These are phyloP conservation scores for Prunella fulvescens DNA, from an alignment of 2,113 vertebrate genomes.

Conservation along the genomic window DNA sequence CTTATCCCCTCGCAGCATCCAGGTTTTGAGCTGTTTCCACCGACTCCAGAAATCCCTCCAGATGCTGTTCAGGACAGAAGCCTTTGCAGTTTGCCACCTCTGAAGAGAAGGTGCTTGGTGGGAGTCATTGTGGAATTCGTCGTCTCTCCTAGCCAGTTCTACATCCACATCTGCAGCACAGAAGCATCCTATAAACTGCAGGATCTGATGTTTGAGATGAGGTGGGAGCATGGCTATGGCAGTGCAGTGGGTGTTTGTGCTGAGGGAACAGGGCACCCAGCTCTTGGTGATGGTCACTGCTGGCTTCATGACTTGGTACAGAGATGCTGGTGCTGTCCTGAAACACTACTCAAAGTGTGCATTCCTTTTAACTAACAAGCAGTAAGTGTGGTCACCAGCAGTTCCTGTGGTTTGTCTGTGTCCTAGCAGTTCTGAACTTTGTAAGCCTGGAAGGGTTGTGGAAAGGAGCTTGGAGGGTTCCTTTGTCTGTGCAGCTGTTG, in stretches of 20 bases:
- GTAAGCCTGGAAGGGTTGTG: background rate
- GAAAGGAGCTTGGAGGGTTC: background rate
- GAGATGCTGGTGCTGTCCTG: background rate
- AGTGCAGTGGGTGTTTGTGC: background rate
- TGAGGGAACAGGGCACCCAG: background rate
- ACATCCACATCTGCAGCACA: conserved; percentile 75
- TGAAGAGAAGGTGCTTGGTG: conserved; percentile 68
- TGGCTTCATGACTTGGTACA: background rate
- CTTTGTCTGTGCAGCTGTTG: background rate
- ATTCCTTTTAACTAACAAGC: background rate
- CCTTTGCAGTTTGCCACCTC: conserved; percentile 72
- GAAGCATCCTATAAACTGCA: conserved; percentile 76
- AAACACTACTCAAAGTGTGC: background rate
- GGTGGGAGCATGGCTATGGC: conserved; percentile 63
- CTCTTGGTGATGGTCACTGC: background rate
- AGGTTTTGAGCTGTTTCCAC: conserved; percentile 29
- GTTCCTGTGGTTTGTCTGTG: background rate
- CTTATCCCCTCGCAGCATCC: conserved; percentile 47
- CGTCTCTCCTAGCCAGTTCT: conserved; percentile 85
- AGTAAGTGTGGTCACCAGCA: background rate
- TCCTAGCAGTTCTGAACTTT: background rate
- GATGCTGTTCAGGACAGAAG: conserved; percentile 80
- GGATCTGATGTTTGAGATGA: conserved; percentile 92
- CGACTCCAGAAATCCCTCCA: conserved; percentile 70
- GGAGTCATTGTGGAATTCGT: conserved; percentile 80